phyloP scores from a whole-genome alignment of 2,113 vertebrate genomes.

The Pteruthius melanotis region DNA sequence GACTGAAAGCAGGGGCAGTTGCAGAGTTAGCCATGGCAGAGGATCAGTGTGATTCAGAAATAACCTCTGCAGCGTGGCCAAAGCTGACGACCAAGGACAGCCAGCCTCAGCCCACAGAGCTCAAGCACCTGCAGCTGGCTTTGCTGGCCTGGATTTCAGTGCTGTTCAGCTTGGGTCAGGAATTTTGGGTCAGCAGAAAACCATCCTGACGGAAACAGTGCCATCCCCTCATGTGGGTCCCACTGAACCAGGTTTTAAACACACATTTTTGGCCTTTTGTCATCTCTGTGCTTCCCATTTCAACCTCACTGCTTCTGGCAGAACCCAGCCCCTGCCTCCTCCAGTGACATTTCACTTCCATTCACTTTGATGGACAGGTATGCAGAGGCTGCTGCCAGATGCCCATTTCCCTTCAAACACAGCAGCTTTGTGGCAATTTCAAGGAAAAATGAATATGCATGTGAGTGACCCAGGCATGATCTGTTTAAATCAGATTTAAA shows the following conservation, averaged over 20 bases:
- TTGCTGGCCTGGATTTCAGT: background rate
- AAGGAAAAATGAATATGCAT: background rate
- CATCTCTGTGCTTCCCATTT: background rate
- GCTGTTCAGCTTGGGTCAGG: background rate
- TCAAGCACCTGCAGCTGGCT: accelerated
- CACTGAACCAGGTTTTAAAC: background rate
- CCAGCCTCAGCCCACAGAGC: background rate
- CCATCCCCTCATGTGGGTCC: background rate
- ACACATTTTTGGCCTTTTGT: background rate
- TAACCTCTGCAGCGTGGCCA: background rate
- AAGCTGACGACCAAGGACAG: background rate
- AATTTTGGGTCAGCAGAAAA: background rate
- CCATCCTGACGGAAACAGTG: background rate
- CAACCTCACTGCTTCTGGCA: conserved; percentile 32
- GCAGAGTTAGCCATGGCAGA: background rate
- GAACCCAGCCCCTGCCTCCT: background rate
- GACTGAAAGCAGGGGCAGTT: background rate
- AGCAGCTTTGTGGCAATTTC: background rate
- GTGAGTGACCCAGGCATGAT: background rate
- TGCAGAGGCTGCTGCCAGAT: conserved; percentile 25
- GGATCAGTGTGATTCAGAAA: background rate
- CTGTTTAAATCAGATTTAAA: background rate
- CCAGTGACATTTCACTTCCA: background rate
- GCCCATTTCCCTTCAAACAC: background rate
- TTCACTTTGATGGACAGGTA: conserved; percentile 9